Conservation (phyloP, 1,140 invertebrate genomes). For the Mactra quadrangularis region DNA sequence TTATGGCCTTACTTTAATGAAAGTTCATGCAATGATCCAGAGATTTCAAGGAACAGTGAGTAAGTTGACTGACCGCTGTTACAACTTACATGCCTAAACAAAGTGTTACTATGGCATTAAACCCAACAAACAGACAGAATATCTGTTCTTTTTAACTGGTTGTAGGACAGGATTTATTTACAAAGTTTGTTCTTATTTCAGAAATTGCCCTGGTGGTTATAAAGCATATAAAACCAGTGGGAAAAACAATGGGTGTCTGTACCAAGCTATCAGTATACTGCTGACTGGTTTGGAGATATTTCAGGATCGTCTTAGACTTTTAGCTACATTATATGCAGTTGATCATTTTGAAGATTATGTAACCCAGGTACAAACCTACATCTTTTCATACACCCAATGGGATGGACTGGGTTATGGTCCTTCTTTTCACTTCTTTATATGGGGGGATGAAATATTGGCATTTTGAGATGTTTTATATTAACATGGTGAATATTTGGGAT, state of each 20-base stretch:
- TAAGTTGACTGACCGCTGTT: no score
- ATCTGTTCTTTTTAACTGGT: no score
- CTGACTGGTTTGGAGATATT: not conserved
- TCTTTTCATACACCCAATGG: not conserved
- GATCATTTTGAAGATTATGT: not conserved
- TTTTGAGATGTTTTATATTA: not conserved
- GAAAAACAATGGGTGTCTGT: slow-evolving; percentile 27
- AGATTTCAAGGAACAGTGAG: no score
- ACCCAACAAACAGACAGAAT: no score
- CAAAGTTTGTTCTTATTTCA: not conserved
- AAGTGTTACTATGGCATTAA: no score
- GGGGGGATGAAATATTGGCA: not conserved
- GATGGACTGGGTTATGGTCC: not conserved
- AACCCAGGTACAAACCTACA: slow-evolving; percentile 7
- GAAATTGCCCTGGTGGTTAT: not conserved
- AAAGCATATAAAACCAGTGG: slow-evolving; percentile 25
- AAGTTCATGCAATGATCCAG: no score
- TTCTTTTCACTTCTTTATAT: not conserved
- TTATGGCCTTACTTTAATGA: no score
- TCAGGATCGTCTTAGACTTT: slow-evolving; percentile 11
- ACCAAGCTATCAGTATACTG: slow-evolving; percentile 26
- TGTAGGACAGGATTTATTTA: not conserved
- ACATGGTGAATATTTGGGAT: not conserved
- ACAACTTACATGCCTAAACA: no score
- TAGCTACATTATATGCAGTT: slow-evolving; percentile 1